A percentile compares a stretch with the other conserved stretches of the same genome.
phyloP scores from a whole-genome alignment of 2,113 vertebrate genomes.

The Anolis carolinensis region DNA sequence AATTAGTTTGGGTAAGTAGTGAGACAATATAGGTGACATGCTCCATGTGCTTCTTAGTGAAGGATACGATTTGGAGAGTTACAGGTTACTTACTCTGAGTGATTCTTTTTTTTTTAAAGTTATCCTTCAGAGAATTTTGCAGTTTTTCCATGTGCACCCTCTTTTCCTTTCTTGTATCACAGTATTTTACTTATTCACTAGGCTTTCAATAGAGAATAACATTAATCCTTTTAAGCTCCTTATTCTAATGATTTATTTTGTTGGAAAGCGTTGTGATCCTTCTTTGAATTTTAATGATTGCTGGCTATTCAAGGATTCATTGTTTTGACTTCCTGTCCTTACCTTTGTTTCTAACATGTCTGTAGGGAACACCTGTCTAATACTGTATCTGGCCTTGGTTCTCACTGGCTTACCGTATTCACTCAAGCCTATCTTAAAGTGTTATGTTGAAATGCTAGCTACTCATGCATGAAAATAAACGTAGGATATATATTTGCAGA shows the following conservation, averaged over 20 bases:
- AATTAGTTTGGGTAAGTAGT: constrained; percentile 46
- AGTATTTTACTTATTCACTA: constrained; percentile 80
- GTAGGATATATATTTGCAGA: constrained; percentile 72
- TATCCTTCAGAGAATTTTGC: constrained; percentile 64
- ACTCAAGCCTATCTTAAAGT: constrained; percentile 82
- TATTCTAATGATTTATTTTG: constrained; percentile 95
- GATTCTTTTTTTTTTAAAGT: constrained; percentile 61
- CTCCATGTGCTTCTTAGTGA: constrained; percentile 23
- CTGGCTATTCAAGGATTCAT: constrained; percentile 89
- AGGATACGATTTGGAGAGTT: constrained; percentile 52
- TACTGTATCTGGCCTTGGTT: constrained; percentile 81
- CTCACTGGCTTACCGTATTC: constrained; percentile 81
- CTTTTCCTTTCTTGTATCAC: constrained; percentile 70
- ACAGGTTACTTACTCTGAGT: constrained; percentile 54
- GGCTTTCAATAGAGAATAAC: constrained; percentile 87
- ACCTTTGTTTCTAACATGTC: constrained; percentile 88
- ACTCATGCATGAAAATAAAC: constrained; percentile 80
- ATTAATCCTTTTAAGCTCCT: constrained; percentile 93
- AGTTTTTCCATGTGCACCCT: constrained; percentile 71
- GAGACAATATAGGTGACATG: constrained; percentile 18
- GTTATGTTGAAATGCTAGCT: constrained; percentile 77
- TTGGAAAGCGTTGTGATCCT: constrained; percentile 87
- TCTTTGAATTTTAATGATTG: constrained; percentile 91
- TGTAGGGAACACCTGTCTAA: constrained; percentile 89
- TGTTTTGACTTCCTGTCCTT: constrained; percentile 93